Evolutionary conservation across 1,140 invertebrate species (phyloP), one percentile per base, ranked within the genome.

Genomic region (Drosophila jambulina): DNA sequence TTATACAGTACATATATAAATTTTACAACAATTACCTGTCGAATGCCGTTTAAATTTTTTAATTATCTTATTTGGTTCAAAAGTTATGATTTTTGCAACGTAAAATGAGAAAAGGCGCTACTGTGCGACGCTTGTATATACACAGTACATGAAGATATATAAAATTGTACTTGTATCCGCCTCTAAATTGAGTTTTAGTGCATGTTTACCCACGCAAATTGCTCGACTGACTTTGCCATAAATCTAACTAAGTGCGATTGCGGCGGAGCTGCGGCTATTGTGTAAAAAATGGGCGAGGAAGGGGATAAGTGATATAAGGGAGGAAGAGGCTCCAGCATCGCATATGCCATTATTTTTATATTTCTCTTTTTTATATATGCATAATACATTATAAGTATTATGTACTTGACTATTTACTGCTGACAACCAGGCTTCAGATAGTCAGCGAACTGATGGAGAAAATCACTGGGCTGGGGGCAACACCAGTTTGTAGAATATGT

Each of bases 131-230:
- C 34, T 36, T 25, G 9, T 38, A 43, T 38, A 29, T 61, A 59
- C 64, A 51, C 29, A 58, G 49, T 58, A 59, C 38, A 53, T 43
- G 57, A 23, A 64, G 43, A 67, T 49, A 64, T 54, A 48, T 65
- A 68, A 59, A 59, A 71, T 67, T 45, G 46, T 61, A 84, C 68
- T 85, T 80, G 79, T 80, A 78, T 86, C 79, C 75, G 84, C 74
- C 70, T 88, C 84, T 88, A 88, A 88, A 88, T 88, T 88, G 84
- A 90, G 84, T 90, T 88, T 88, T 88, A 88, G 84, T 88, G 84
- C 85, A 88, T 88, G 85, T 88, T 88, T 88, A 88, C 84, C 84
- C 85, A 88, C 84, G 84, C 84, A 88, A 88, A 88, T 88, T 88
- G 85, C 85, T 87, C 77, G 84, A 87, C 84, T 88, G 84, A 88